Conservation (phyloP, 1,140 invertebrate species). For the Lucilia cuprina region DNA sequence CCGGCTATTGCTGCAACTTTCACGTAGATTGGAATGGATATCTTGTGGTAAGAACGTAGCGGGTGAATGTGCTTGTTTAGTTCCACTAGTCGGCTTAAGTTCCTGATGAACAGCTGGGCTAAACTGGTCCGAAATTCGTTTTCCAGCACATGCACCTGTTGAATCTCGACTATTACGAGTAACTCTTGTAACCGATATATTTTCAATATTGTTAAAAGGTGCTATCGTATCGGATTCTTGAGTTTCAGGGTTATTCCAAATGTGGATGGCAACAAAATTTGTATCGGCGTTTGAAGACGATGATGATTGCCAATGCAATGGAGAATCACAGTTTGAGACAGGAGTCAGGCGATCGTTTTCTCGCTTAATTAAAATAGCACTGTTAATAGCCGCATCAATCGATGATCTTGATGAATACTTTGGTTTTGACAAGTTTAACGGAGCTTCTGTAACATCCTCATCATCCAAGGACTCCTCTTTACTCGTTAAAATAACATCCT, state of each 20-base stretch:
- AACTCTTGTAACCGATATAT: background rate
- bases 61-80: background rate
- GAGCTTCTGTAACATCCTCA: conserved; percentile 19
- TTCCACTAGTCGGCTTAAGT: background rate
- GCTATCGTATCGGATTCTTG: background rate
- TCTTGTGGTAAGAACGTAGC: background rate
- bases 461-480: background rate
- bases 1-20: background rate
- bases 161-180: background rate
- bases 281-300: background rate
- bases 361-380: background rate
- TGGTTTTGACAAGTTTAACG: conserved; percentile 36
- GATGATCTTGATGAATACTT: conserved; percentile 6
- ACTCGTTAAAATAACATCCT: background rate
- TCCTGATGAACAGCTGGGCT: background rate
- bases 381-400: background rate
- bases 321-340: background rate
- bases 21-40: background rate
- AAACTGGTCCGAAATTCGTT: background rate
- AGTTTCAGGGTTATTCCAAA: background rate
- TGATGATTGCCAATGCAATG: conserved; percentile 4
- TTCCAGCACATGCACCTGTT: background rate
- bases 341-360: conserved; percentile 12
- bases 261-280: background rate
- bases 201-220: background rate